These are phyloP conservation scores for Alectoris magna DNA, from an alignment of 2,797 vertebrate genomes.

Conservation along the genomic window DNA sequence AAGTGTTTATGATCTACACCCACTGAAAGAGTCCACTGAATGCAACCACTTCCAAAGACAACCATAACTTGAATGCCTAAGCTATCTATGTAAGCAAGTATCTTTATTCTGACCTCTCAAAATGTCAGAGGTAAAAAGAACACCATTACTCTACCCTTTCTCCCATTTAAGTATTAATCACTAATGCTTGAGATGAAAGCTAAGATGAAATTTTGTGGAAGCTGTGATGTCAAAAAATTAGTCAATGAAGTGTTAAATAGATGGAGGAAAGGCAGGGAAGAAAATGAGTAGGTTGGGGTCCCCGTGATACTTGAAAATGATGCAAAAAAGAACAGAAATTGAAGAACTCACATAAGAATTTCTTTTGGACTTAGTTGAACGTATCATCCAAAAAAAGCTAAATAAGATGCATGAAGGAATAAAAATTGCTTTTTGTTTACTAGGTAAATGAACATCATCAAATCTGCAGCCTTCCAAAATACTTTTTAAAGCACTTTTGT, in stretches of 20 bases:
- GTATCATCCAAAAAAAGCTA: neutral
- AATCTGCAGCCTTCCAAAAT: neutral
- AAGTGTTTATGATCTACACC: neutral
- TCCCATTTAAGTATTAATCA: neutral
- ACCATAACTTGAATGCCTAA: neutral
- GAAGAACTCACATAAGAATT: accelerated
- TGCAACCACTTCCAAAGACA: neutral
- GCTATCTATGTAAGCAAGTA: neutral
- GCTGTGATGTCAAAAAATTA: neutral
- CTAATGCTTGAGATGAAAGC: neutral
- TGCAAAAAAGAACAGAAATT: neutral
- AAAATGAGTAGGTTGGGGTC: neutral
- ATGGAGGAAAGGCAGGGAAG: neutral
- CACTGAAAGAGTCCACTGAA: neutral
- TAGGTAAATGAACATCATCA: neutral
- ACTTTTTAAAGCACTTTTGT: neutral
- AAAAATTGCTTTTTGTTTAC: neutral
- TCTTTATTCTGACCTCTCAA: neutral
- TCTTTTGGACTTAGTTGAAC: neutral
- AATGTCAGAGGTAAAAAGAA: neutral
- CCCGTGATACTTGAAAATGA: neutral
- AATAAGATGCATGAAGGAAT: neutral
- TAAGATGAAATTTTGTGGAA: neutral
- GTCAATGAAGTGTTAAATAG: neutral
- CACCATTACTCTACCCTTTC: neutral